Evolutionary conservation across 2,113 vertebrate genomes (phyloP).

Genomic region (Felis chaus): DNA sequence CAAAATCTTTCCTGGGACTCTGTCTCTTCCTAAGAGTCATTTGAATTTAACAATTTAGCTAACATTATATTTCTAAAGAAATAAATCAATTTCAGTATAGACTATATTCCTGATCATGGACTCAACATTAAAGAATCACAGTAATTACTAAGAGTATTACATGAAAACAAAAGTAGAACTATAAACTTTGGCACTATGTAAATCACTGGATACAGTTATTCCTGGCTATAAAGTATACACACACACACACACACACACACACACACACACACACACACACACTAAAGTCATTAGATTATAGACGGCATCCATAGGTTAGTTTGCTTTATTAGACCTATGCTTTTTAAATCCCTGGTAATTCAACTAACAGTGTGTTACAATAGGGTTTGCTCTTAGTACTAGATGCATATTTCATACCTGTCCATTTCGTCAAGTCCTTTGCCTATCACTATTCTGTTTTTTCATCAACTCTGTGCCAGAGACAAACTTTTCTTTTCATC

Average conservation of each 20-base stretch:
- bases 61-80: neutral
- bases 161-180: neutral
- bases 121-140: neutral
- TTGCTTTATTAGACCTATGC: neutral
- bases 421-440: neutral
- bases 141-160: neutral
- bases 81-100: neutral
- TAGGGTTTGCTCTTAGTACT: neutral
- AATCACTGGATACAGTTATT: neutral
- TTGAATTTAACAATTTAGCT: neutral
- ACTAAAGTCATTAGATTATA: neutral
- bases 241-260: neutral
- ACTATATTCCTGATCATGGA: neutral
- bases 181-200: neutral
- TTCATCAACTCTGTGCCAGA: neutral
- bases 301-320: neutral
- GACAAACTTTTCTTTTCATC: neutral
- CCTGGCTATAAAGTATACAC: neutral
- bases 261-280: too few species aligned
- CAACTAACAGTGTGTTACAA: neutral
- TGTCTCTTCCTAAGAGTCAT: neutral
- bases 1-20: neutral
- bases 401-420: neutral
- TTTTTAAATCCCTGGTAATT: neutral
- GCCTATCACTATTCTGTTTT: neutral